Percentiles rank a stretch among this genome's conserved stretches.
phyloP scores from a whole-genome alignment of 2,888 invertebrate species.

The Crocallis elinguaria region DNA sequence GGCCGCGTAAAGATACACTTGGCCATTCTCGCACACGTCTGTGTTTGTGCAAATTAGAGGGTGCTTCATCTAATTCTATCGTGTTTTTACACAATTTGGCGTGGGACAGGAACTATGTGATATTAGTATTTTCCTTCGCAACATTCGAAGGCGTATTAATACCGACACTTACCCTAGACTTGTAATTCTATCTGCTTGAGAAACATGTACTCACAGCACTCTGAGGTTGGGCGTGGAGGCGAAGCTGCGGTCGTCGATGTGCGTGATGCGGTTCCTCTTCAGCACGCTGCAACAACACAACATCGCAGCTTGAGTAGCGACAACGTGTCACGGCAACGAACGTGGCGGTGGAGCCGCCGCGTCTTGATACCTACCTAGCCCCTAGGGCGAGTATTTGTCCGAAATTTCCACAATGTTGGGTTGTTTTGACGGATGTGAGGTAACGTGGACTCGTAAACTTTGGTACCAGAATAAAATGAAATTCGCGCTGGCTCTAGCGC shows the following conservation, averaged over 20 bases:
- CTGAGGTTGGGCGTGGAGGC: constrained; percentile 90
- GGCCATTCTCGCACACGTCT: constrained; percentile 8
- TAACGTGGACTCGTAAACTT: constrained; percentile 7
- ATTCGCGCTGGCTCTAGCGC: background rate
- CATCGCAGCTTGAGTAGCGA: background rate
- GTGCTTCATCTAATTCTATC: no score
- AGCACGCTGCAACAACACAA: constrained; percentile 87
- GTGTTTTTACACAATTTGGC: no score
- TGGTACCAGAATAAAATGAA: constrained; percentile 2
- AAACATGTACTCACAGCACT: constrained; percentile 91
- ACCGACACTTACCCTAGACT: no score
- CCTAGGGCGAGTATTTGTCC: background rate
- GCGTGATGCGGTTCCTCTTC: constrained; percentile 92
- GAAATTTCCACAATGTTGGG: constrained; percentile 9
- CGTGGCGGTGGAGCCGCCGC: background rate
- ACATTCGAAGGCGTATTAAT: no score
- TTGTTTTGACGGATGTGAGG: constrained; percentile 14
- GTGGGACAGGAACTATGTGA: no score
- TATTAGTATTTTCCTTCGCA: no score
- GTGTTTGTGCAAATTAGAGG: background rate
- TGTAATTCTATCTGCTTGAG: background rate
- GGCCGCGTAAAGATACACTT: constrained; percentile 19
- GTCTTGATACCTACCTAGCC: background rate
- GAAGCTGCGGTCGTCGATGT: constrained; percentile 92
- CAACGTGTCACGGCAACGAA: background rate